Percentiles rank a stretch among this genome's conserved stretches.
These are phyloP conservation scores for Caenorhabditis panamensis DNA, from an alignment of 2,888 invertebrate species.

Conservation along the genomic window DNA sequence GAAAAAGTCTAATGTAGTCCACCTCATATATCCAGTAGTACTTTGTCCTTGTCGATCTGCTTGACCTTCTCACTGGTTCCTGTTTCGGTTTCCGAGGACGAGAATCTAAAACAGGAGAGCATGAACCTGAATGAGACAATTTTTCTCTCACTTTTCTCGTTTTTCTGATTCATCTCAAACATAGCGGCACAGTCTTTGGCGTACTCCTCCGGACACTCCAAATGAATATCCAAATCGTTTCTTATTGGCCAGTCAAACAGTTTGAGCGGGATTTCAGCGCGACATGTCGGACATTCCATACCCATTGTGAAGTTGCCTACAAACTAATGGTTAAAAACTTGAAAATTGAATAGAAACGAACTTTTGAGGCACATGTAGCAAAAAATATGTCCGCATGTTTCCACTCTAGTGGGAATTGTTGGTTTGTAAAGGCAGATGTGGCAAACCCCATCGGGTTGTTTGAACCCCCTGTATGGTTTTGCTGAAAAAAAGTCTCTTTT, in stretches of 20 bases:
- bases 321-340: no score
- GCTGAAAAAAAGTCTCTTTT: no score
- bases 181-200: background rate
- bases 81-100: background rate
- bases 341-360: no score
- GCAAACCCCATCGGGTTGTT: slow-evolving; percentile 24
- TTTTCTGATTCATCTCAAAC: background rate
- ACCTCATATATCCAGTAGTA: slow-evolving; percentile 46
- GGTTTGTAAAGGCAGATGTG: slow-evolving; percentile 19
- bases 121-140: background rate
- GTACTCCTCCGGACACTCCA: slow-evolving; percentile 40
- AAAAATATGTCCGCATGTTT: slow-evolving; percentile 32
- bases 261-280: background rate
- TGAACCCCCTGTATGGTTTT: slow-evolving; percentile 12
- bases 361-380: slow-evolving; percentile 42
- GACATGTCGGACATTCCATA: slow-evolving; percentile 34
- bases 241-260: slow-evolving; percentile 1
- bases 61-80: slow-evolving; percentile 10
- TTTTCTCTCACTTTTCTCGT: slow-evolving; percentile 3
- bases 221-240: slow-evolving; percentile 33
- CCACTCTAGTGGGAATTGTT: slow-evolving; percentile 14
- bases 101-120: no score
- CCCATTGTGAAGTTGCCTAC: slow-evolving; percentile 35
- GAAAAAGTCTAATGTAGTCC: no score
- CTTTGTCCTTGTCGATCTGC: slow-evolving; percentile 1